Percentiles rank a stretch among this genome's conserved stretches.
phyloP scores from a whole-genome alignment of 2,113 vertebrate species.

The Boulengeromyrus knoepffleri region DNA sequence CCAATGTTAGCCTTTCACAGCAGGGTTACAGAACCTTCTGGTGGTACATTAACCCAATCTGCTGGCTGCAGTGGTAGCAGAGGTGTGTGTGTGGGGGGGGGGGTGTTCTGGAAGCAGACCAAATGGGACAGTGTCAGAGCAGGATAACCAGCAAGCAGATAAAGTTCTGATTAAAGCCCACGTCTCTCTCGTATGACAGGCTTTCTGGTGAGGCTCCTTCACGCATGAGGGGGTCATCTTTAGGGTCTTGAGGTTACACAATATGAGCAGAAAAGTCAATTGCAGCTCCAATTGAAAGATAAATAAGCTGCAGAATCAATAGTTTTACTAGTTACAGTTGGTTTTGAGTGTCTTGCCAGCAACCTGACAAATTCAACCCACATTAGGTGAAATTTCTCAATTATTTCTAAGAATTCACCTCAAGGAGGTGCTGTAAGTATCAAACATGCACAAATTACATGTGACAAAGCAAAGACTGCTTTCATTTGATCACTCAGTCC shows the following conservation, averaged over 20 bases:
- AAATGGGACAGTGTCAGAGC: not conserved
- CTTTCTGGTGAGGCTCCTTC: not conserved
- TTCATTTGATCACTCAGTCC: not conserved
- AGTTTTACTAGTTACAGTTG: not conserved
- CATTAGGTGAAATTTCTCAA: not conserved
- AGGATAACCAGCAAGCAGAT: not conserved
- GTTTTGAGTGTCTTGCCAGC: not conserved
- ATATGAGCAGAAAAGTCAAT: not conserved
- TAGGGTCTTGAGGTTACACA: not conserved
- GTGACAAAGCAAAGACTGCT: not conserved
- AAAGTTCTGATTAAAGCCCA: not conserved
- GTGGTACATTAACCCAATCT: constrained; percentile 54
- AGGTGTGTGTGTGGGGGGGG: not conserved
- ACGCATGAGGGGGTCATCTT: not conserved
- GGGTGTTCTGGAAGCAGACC: not conserved
- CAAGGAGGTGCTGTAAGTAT: not conserved
- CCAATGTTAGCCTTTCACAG: constrained; percentile 42
- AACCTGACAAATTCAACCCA: not conserved
- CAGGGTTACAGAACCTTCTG: constrained; percentile 30
- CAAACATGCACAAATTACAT: not conserved
- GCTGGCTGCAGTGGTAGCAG: not conserved
- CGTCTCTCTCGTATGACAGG: not conserved
- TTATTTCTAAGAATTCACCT: not conserved
- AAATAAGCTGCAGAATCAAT: not conserved
- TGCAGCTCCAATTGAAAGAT: not conserved